These are phyloP conservation scores for Drosophila bunnanda DNA, from an alignment of 2,888 invertebrate species.

Conservation along the genomic window DNA sequence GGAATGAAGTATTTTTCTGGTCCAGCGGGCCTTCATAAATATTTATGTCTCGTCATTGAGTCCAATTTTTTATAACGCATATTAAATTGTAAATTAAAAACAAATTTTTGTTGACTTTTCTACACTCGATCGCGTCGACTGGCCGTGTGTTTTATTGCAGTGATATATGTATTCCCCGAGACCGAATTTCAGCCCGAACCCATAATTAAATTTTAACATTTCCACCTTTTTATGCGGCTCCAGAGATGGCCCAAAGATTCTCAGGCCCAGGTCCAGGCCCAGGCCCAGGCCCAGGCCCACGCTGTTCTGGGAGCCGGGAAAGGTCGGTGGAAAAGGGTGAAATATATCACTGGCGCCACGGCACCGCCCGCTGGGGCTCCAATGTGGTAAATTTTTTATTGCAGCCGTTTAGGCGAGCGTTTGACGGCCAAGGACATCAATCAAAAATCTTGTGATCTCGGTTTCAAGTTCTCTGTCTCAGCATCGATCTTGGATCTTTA, in stretches of 20 bases:
- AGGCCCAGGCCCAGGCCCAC: slow-evolving; percentile 41
- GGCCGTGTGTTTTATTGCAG: slow-evolving; percentile 64
- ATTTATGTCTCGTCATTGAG: slow-evolving; percentile 77
- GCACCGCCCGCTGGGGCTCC: slow-evolving; percentile 82
- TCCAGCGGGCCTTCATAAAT: slow-evolving; percentile 70
- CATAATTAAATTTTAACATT: slow-evolving; percentile 80
- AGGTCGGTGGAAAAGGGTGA: slow-evolving; percentile 70
- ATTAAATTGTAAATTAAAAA: slow-evolving; percentile 80
- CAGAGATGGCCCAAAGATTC: slow-evolving; percentile 40
- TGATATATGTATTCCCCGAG: slow-evolving; percentile 52
- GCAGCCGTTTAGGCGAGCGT: slow-evolving; percentile 77
- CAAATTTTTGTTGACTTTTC: slow-evolving; percentile 79
- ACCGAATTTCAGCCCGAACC: slow-evolving; percentile 54
- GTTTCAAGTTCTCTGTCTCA: slow-evolving; percentile 14
- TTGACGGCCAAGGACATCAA: slow-evolving; percentile 78
- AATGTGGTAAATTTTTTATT: slow-evolving; percentile 78
- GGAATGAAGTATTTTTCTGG: slow-evolving; percentile 36
- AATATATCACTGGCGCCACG: slow-evolving; percentile 83
- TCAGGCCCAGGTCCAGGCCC: slow-evolving; percentile 47
- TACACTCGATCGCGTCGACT: slow-evolving; percentile 54
- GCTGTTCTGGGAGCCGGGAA: slow-evolving; percentile 40
- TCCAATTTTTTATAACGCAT: slow-evolving; percentile 79
- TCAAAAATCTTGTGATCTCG: slow-evolving; percentile 59
- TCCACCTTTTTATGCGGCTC: slow-evolving; percentile 68
- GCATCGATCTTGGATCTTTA: slow-evolving; percentile 45